Conservation (phyloP, 1,140 invertebrate genomes). For the Micrasema minimum region DNA sequence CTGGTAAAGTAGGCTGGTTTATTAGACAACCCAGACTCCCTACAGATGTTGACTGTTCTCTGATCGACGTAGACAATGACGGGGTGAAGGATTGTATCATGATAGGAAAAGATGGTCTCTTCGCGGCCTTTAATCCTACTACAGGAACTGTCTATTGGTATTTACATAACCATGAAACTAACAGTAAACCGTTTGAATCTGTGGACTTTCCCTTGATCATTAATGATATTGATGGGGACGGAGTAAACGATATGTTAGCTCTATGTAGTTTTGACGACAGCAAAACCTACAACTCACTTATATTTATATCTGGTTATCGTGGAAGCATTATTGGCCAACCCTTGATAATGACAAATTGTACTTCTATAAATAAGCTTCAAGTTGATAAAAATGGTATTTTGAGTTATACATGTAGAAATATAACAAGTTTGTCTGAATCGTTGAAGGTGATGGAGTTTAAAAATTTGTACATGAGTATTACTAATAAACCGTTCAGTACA, state of each 20-base stretch:
- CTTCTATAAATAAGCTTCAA: conserved; percentile 61
- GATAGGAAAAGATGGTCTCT: conserved; percentile 73
- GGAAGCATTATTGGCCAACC: conserved; percentile 70
- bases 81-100: conserved; percentile 78
- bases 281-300: conserved; percentile 67
- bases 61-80: conserved; percentile 76
- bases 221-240: conserved; percentile 77
- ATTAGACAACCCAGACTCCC: conserved; percentile 72
- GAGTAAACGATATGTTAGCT: conserved; percentile 73
- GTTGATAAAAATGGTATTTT: conserved; percentile 56
- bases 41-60: conserved; percentile 74
- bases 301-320: conserved; percentile 73
- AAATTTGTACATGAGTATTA: conserved; percentile 61
- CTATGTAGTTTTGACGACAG: conserved; percentile 64
- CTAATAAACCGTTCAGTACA: conserved; percentile 56
- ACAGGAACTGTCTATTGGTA: conserved; percentile 76
- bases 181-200: conserved; percentile 63
- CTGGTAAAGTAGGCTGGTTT: conserved; percentile 74
- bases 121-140: conserved; percentile 76
- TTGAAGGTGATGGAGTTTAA: conserved; percentile 56
- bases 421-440: conserved; percentile 55
- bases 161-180: conserved; percentile 66
- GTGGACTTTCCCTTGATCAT: conserved; percentile 77
- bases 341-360: conserved; percentile 65
- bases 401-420: conserved; percentile 67